A percentile compares a stretch with the other conserved stretches of the same genome.
phyloP scores from a whole-genome alignment of 2,797 vertebrate species.

The Alcedo quadribrachys region DNA sequence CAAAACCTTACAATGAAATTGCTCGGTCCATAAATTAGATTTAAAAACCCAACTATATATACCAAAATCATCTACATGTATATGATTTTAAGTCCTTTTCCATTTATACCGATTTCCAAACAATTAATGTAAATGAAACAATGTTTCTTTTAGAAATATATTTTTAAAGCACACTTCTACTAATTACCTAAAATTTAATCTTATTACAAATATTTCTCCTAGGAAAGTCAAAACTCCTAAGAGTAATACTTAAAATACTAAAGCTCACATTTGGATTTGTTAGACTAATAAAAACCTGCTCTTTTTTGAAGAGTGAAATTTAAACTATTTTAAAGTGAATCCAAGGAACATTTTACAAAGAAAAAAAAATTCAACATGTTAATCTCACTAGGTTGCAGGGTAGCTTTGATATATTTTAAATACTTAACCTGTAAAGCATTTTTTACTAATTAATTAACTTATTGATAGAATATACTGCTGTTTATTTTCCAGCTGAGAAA shows the following conservation, averaged over 20 bases:
- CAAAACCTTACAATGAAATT: slow-evolving; percentile 14
- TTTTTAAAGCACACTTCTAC: slow-evolving; percentile 11
- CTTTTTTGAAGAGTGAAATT: slow-evolving; percentile 41
- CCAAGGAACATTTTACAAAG: slow-evolving; percentile 20
- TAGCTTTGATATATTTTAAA: slow-evolving; percentile 13
- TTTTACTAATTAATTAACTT: slow-evolving; percentile 22
- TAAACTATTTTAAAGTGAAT: slow-evolving; percentile 44
- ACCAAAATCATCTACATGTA: slow-evolving; percentile 8
- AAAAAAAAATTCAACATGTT: slow-evolving; percentile 13
- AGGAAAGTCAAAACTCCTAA: slow-evolving; percentile 46
- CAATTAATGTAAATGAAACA: slow-evolving; percentile 25
- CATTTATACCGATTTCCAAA: slow-evolving; percentile 19
- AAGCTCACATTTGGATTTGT: slow-evolving; percentile 46
- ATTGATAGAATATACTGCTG: slow-evolving; percentile 20
- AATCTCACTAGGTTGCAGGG: not conserved
- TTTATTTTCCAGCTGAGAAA: slow-evolving; percentile 28
- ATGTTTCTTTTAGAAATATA: slow-evolving; percentile 23
- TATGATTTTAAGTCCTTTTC: not conserved
- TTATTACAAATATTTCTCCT: slow-evolving; percentile 40
- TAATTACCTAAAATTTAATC: slow-evolving; percentile 33
- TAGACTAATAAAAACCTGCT: slow-evolving; percentile 11
- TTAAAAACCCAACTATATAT: not conserved
- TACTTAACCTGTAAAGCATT: slow-evolving; percentile 20
- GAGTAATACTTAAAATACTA: slow-evolving; percentile 57
- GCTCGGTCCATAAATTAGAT: not conserved